Evolutionary conservation across 2,113 vertebrate genomes (phyloP).

Genomic region (Solea senegalensis): DNA sequence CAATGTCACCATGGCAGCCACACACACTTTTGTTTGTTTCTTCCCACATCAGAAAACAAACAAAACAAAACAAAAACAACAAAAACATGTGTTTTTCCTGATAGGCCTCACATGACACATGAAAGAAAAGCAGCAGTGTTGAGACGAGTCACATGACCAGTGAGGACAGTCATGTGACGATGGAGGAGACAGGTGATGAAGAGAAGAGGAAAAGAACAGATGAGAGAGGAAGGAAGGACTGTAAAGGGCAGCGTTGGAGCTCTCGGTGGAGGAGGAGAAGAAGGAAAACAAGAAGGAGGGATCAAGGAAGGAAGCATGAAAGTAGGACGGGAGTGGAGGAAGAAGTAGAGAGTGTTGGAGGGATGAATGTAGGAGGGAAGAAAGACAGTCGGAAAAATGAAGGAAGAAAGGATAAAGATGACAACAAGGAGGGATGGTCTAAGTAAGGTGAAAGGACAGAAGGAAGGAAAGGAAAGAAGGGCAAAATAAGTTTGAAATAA

Average conservation of each 20-base stretch:
- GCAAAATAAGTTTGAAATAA: not conserved
- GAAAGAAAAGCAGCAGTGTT: not conserved
- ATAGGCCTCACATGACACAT: not conserved
- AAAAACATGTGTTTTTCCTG: too few relatives aligned
- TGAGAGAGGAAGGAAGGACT: constrained; percentile 4
- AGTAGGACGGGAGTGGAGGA: not conserved
- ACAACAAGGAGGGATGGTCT: too few relatives aligned
- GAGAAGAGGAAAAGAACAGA: not conserved
- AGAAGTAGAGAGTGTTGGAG: not conserved
- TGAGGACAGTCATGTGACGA: not conserved
- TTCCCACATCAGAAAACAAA: too few relatives aligned
- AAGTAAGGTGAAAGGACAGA: not conserved
- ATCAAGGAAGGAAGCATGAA: not conserved
- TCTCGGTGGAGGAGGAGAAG: not conserved
- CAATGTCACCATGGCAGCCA: not conserved
- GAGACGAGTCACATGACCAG: not conserved
- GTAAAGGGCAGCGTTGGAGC: too few relatives aligned
- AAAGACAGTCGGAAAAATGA: too few relatives aligned
- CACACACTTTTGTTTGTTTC: not conserved
- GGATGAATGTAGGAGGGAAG: too few relatives aligned
- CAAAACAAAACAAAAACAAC: too few relatives aligned
- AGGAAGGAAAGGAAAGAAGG: not conserved
- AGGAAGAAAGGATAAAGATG: too few relatives aligned
- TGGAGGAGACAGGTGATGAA: not conserved
- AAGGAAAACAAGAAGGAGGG: not conserved